These are phyloP conservation scores for Cryptoprocta ferox DNA, from an alignment of 2,797 vertebrate genomes.

Conservation along the genomic window DNA sequence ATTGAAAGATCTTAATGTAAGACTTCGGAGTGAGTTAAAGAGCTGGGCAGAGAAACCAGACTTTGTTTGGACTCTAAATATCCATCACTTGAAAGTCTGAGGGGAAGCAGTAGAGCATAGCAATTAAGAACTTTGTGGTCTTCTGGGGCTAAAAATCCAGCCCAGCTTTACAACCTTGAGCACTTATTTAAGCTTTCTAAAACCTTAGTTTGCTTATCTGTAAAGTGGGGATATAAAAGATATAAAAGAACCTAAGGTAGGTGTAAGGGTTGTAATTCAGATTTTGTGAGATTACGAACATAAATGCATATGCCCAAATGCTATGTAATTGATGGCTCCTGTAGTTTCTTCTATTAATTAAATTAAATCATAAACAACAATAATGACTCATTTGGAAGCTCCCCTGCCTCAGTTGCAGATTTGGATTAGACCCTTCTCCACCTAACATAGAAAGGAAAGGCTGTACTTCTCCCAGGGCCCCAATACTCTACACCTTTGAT, in stretches of 20 bases:
- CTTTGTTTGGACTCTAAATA: not conserved
- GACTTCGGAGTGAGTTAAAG: not conserved
- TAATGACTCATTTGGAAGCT: not conserved
- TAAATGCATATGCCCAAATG: not conserved
- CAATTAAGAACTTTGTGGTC: not conserved
- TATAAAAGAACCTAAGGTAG: not conserved
- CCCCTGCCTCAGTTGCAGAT: not conserved
- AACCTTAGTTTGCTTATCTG: not conserved
- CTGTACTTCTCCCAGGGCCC: not conserved
- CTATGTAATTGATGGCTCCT: not conserved
- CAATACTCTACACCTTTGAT: conserved; percentile 65
- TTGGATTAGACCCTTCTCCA: not conserved
- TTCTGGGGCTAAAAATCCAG: not conserved
- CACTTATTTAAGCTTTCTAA: not conserved
- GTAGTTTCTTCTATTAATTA: not conserved
- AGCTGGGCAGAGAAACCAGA: not conserved
- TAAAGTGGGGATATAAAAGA: not conserved
- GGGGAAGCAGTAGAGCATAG: conserved; percentile 32
- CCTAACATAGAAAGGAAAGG: not conserved
- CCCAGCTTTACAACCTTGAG: not conserved
- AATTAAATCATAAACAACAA: not conserved
- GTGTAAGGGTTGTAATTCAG: not conserved
- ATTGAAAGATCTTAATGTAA: not conserved
- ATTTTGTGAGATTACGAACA: not conserved
- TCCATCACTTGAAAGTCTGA: conserved; percentile 13